Evolutionary conservation across 2,888 invertebrate species (phyloP), one percentile per base, ranked within the genome.

Genomic region (Eucriotettix oculatus): DNA sequence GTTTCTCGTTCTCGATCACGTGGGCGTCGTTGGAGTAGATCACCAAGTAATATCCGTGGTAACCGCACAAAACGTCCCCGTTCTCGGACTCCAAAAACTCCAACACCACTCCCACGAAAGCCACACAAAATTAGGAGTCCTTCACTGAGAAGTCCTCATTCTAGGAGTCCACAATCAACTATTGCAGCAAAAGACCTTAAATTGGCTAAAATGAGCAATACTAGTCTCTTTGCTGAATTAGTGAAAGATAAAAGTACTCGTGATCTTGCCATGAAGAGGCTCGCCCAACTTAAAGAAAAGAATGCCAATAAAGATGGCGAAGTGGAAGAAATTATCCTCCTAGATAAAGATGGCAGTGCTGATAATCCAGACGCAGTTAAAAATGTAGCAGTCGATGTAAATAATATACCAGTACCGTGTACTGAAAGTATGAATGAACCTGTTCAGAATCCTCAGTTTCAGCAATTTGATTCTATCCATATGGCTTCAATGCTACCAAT

Each of bases 201-300:
- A 57, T 55, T 61, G 54, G 86, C 88, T 68, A 92, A 91, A 72
- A 90, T 92, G 69, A 87, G 86, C 59, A 90, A 90, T 67, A 92
- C 92, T 10, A 91, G 91, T 71, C 78, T 93, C 12, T 93, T 93
- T 71, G 92, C 92, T 0, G 90, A 92, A 73, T 78, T 93, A 63
- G 89, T 92, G 14, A 91, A 91, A 69, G 88, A 89, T 69, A 83
- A 86, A 66, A 87, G 88, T 66, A 88, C 87, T 77, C 79, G 90
- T 10, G 87, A 87, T 61, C 79, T 88, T 71, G 90, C 88, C 59
- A 72, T 80, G 62, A 79, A 76, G 65, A 60, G 64, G 58, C 71
- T 86, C 14, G 81, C 83, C 70, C 82, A 83, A 68, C 81, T 86
- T 57, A 75, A 86, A 58, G 85, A 85, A 64, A 84, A 83, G 67